phyloP scores from a whole-genome alignment of 2,888 invertebrate species.

The Apoderus coryli region DNA sequence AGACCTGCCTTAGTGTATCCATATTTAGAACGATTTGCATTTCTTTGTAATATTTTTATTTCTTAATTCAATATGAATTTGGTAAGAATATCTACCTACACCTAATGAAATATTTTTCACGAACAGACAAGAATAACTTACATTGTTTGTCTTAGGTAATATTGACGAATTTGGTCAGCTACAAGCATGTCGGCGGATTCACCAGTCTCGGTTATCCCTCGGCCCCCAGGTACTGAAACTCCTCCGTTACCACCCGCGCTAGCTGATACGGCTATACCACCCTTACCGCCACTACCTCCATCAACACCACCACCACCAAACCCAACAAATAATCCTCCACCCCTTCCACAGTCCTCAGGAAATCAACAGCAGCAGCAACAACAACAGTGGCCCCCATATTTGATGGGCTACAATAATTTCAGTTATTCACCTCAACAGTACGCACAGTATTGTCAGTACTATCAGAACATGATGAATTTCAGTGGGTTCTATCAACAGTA shows the following conservation, averaged over 20 bases:
- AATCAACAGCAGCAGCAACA: slow-evolving; percentile 11
- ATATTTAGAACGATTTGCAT: too few species aligned
- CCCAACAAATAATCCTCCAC: slow-evolving; percentile 7
- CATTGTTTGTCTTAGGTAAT: too few species aligned
- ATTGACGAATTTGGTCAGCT: too few species aligned
- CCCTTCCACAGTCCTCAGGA: too few species aligned
- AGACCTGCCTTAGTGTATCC: too few species aligned
- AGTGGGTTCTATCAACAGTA: slow-evolving; percentile 20
- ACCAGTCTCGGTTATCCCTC: slow-evolving; percentile 15
- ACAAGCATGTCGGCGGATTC: too few species aligned
- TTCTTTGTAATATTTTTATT: too few species aligned
- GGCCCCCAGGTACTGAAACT: slow-evolving; percentile 20
- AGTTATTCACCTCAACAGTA: slow-evolving; percentile 24
- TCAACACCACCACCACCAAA: slow-evolving; percentile 5
- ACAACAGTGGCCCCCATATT: slow-evolving; percentile 15
- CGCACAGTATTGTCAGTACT: slow-evolving; percentile 38
- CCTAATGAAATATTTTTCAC: too few species aligned
- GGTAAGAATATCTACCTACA: too few species aligned
- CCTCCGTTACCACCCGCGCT: slow-evolving; percentile 21
- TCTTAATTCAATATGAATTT: too few species aligned
- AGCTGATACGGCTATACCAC: slow-evolving; percentile 12
- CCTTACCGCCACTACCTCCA: slow-evolving; percentile 12
- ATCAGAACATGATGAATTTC: slow-evolving; percentile 22
- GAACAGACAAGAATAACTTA: too few species aligned
- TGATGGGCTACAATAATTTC: slow-evolving; percentile 15